A percentile compares a stretch with the other conserved stretches of the same genome.
These are phyloP conservation scores for Nebria salina DNA, from an alignment of 2,888 invertebrate genomes.

Conservation along the genomic window DNA sequence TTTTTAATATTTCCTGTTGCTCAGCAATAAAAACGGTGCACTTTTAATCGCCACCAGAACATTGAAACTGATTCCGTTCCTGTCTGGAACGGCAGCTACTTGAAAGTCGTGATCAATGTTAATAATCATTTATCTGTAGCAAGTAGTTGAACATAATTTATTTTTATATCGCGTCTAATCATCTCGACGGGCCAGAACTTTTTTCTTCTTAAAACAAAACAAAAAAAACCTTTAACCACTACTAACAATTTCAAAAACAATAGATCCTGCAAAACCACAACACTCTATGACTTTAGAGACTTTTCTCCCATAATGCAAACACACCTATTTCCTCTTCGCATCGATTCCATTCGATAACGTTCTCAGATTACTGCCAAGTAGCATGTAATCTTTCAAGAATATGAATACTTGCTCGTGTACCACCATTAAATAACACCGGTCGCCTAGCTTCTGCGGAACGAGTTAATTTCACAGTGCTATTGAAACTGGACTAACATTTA, in stretches of 20 bases:
- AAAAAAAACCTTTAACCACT: background rate
- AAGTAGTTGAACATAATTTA: slow-evolving; percentile 49
- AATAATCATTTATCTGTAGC: slow-evolving; percentile 50
- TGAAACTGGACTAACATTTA: slow-evolving; percentile 25
- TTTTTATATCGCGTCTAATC: slow-evolving; percentile 50
- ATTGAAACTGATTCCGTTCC: slow-evolving; percentile 36
- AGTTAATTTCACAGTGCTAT: slow-evolving; percentile 34
- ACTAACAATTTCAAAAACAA: slow-evolving; percentile 42
- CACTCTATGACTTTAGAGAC: background rate
- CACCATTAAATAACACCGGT: slow-evolving; percentile 32
- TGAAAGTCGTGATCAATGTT: slow-evolving; percentile 49
- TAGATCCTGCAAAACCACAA: slow-evolving; percentile 2
- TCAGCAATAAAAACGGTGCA: too few species aligned
- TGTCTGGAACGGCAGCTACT: slow-evolving; percentile 44
- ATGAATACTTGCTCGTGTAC: slow-evolving; percentile 28
- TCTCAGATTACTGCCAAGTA: slow-evolving; percentile 45
- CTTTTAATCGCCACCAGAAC: background rate
- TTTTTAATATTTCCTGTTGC: too few species aligned
- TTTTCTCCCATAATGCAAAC: slow-evolving; percentile 8
- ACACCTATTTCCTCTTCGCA: slow-evolving; percentile 41
- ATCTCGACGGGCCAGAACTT: slow-evolving; percentile 36
- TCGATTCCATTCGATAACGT: slow-evolving; percentile 35
- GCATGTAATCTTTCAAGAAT: slow-evolving; percentile 43
- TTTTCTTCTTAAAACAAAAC: slow-evolving; percentile 32
- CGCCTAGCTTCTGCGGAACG: background rate